A percentile compares a stretch with the other conserved stretches of the same genome.
phyloP scores from a whole-genome alignment of 1,140 invertebrate species.

The Stratiolaelaps scimitus region DNA sequence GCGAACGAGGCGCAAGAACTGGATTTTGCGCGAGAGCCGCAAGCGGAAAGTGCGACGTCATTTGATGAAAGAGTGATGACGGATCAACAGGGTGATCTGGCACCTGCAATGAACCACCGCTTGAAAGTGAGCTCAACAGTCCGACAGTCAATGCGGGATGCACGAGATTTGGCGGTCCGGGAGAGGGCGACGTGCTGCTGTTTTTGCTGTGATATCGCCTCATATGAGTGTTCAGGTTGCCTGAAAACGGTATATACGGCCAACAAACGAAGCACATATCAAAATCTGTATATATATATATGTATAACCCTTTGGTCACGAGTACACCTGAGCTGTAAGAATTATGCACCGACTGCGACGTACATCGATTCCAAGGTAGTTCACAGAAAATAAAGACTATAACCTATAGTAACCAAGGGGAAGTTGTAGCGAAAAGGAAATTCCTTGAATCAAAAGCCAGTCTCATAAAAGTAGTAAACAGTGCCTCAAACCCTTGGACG shows the following conservation, averaged over 20 bases:
- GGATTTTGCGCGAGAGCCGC: constrained; percentile 6
- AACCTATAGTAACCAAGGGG: too few relatives aligned
- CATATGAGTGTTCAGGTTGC: constrained; percentile 21
- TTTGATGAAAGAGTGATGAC: constrained; percentile 11
- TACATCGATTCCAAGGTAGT: too few relatives aligned
- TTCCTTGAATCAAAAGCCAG: too few relatives aligned
- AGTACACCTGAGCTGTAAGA: too few relatives aligned
- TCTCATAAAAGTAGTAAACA: too few relatives aligned
- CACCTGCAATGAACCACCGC: not conserved
- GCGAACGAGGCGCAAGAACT: not conserved
- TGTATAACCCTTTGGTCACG: too few relatives aligned
- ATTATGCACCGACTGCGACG: too few relatives aligned
- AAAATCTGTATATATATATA: too few relatives aligned
- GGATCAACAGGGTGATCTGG: not conserved
- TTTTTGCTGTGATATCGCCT: constrained; percentile 19
- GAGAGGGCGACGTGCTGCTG: not conserved
- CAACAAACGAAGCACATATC: not conserved
- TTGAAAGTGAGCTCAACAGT: constrained; percentile 11
- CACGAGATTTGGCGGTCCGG: not conserved
- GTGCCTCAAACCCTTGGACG: too few relatives aligned
- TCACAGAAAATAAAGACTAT: too few relatives aligned
- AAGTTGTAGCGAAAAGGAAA: too few relatives aligned
- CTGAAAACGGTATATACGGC: not conserved
- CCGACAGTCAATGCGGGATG: constrained; percentile 4
- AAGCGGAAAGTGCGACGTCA: constrained; percentile 11